Evolutionary conservation across 92 coral and sea anemone genomes (phyloP).

Genomic region (Blastomussa wellsi): DNA sequence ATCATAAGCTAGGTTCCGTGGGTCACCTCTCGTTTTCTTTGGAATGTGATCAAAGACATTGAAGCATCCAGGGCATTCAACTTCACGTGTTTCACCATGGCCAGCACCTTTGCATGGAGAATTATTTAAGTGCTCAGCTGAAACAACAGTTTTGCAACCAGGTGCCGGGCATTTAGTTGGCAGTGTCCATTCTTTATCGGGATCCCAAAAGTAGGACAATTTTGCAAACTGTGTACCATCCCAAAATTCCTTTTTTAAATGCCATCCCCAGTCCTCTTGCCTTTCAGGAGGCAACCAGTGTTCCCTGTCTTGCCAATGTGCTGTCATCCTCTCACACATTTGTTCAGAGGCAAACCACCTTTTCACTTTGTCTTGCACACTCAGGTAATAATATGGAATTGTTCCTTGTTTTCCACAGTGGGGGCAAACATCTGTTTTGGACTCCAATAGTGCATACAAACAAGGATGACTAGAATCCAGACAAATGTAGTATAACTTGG

Average conservation of each 20-base stretch:
- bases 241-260: slow-evolving; percentile 58
- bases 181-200: slow-evolving; percentile 52
- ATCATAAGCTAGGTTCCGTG: slow-evolving; percentile 57
- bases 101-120: slow-evolving; percentile 34
- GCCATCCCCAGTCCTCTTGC: slow-evolving; percentile 62
- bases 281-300: slow-evolving; percentile 64
- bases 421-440: slow-evolving; percentile 24
- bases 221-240: slow-evolving; percentile 55
- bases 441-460: slow-evolving; percentile 29
- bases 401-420: slow-evolving; percentile 49
- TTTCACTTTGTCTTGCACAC: slow-evolving; percentile 59
- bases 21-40: slow-evolving; percentile 47
- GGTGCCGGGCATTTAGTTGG: slow-evolving; percentile 45
- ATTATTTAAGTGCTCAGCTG: slow-evolving; percentile 23
- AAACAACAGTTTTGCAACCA: slow-evolving; percentile 41
- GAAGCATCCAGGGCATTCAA: slow-evolving; percentile 45
- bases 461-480: slow-evolving; percentile 51
- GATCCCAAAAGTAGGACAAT: slow-evolving; percentile 63
- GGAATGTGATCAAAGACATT: slow-evolving; percentile 25
- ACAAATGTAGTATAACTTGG: slow-evolving; percentile 52
- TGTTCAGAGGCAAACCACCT: slow-evolving; percentile 54
- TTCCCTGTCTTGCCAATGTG: slow-evolving; percentile 53
- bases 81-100: slow-evolving; percentile 21
- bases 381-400: slow-evolving; percentile 63
- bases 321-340: slow-evolving; percentile 70